Percentiles rank a stretch among this genome's conserved stretches.
These are phyloP conservation scores for Plotosus lineatus DNA, from an alignment of 2,113 vertebrate genomes.

Conservation along the genomic window DNA sequence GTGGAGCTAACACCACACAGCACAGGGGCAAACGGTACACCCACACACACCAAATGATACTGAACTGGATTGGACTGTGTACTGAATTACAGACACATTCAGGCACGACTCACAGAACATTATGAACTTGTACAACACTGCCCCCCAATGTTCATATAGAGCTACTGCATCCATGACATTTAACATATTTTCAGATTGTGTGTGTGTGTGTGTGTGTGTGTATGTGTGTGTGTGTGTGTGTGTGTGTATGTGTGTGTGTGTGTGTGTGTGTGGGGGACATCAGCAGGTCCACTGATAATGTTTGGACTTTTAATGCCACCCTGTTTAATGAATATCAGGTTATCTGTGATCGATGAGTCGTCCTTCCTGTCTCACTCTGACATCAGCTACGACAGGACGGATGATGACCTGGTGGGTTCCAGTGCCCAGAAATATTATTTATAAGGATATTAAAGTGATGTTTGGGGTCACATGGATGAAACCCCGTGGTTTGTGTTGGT, in stretches of 20 bases:
- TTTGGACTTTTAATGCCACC: background rate
- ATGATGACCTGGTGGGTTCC: constrained; percentile 77
- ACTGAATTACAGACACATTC: background rate
- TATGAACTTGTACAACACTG: too few relatives aligned
- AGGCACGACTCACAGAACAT: too few relatives aligned
- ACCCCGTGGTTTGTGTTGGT: background rate
- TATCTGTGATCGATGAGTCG: constrained; percentile 77
- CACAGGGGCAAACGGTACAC: constrained; percentile 62
- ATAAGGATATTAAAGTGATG: background rate
- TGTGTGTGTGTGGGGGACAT: background rate
- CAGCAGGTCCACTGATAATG: too few relatives aligned
- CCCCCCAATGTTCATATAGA: background rate
- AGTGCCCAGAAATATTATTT: background rate
- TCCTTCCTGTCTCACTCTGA: constrained; percentile 83
- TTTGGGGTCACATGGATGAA: too few relatives aligned
- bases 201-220: background rate
- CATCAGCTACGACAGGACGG: constrained; percentile 85
- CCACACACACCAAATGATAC: background rate
- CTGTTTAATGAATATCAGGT: constrained; percentile 58
- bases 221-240: background rate
- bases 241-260: background rate
- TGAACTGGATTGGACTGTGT: background rate
- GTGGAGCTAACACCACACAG: constrained; percentile 42
- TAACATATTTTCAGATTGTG: background rate
- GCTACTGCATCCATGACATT: background rate